Evolutionary conservation across 2,797 vertebrate genomes (phyloP).

Genomic region (Nasua narica): DNA sequence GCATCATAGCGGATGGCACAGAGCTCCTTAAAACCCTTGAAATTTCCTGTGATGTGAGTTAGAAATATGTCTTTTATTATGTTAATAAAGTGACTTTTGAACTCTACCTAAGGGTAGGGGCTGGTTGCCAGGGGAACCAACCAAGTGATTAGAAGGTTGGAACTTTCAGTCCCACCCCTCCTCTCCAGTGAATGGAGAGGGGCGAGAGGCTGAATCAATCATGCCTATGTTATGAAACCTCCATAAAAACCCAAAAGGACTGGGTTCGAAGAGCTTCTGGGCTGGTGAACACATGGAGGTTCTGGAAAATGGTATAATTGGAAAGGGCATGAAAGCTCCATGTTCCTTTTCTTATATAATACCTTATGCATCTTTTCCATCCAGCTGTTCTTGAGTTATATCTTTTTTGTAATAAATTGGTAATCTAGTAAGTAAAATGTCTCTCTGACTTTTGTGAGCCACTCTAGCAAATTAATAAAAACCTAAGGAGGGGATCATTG

Average conservation of each 20-base stretch:
- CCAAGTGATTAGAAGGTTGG: not conserved
- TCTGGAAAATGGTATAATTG: not conserved
- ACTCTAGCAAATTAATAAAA: not conserved
- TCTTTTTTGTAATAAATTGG: not conserved
- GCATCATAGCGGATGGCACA: not conserved
- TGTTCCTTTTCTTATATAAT: not conserved
- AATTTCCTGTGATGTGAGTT: not conserved
- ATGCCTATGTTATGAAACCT: not conserved
- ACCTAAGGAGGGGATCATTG: accelerated
- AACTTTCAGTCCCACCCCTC: not conserved
- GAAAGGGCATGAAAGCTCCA: not conserved
- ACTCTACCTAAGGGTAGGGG: not conserved
- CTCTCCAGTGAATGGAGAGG: not conserved
- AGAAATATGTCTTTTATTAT: not conserved
- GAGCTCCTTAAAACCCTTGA: not conserved
- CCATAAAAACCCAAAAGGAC: not conserved
- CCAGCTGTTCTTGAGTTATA: not conserved
- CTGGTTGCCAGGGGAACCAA: not conserved
- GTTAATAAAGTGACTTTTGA: not conserved
- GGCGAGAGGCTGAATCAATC: not conserved
- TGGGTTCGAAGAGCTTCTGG: not conserved
- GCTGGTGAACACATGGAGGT: not conserved
- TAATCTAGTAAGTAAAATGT: not conserved
- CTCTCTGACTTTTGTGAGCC: not conserved
- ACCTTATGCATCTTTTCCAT: not conserved